These are phyloP conservation scores for Miichthys miiuy DNA, from an alignment of 2,797 vertebrate genomes.

Conservation along the genomic window DNA sequence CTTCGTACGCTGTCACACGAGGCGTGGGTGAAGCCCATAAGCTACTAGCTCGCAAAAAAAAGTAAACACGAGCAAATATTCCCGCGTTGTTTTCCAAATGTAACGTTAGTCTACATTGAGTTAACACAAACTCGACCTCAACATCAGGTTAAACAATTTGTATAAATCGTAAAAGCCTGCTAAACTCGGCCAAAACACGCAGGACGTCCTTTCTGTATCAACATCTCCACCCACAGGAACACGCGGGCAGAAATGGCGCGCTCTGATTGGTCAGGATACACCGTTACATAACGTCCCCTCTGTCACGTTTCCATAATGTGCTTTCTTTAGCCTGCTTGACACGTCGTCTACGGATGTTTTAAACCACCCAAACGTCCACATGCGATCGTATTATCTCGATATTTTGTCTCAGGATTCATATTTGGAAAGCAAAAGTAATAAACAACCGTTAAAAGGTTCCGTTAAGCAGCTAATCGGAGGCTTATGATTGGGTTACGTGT, in stretches of 20 bases:
- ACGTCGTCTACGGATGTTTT: fast-evolving
- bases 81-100: background rate
- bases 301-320: slow-evolving; percentile 75
- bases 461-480: background rate
- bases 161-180: too few species aligned
- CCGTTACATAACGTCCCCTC: slow-evolving; percentile 34
- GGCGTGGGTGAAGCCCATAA: background rate
- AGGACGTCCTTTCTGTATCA: slow-evolving; percentile 19
- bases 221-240: slow-evolving; percentile 39
- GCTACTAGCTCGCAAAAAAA: background rate
- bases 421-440: fast-evolving
- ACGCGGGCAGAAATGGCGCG: background rate
- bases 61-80: background rate
- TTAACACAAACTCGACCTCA: fast-evolving
- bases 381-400: fast-evolving
- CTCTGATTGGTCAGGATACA: slow-evolving; percentile 62
- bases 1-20: background rate
- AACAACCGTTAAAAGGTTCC: fast-evolving
- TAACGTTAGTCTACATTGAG: background rate
- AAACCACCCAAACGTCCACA: fast-evolving
- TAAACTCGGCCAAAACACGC: background rate
- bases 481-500: slow-evolving; percentile 13
- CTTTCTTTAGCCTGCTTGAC: background rate
- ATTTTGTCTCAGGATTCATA: fast-evolving
- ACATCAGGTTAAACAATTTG: background rate